phyloP scores from a whole-genome alignment of 2,888 invertebrate genomes.

The Yponomeuta sedellus region DNA sequence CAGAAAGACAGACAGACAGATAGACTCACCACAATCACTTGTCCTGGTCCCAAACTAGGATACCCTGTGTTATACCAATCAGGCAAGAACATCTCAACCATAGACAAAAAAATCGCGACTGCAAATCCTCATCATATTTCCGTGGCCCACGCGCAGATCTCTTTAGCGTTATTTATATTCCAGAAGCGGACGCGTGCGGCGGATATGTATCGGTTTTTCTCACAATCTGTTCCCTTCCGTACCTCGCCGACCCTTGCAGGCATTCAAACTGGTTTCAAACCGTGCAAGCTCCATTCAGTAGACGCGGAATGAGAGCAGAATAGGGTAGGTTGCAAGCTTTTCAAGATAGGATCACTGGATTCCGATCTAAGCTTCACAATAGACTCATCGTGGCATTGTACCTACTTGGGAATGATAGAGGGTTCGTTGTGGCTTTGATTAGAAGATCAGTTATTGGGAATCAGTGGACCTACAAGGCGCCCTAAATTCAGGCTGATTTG shows the following conservation, averaged over 20 bases:
- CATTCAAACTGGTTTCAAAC: not conserved
- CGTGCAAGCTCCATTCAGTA: not conserved
- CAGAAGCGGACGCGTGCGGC: constrained; percentile 24
- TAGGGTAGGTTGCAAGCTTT: not conserved
- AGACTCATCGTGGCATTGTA: not conserved
- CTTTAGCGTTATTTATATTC: constrained; percentile 40
- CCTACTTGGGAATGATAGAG: not conserved
- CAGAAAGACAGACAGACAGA: too few relatives aligned
- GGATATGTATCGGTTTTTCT: constrained; percentile 49
- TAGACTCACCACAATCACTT: too few relatives aligned
- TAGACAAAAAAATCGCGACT: too few relatives aligned
- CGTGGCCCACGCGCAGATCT: not conserved
- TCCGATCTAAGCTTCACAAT: not conserved
- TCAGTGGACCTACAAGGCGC: too few relatives aligned
- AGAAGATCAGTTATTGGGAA: too few relatives aligned
- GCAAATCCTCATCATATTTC: not conserved
- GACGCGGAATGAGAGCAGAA: not conserved
- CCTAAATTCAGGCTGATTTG: too few relatives aligned
- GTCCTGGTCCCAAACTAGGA: too few relatives aligned
- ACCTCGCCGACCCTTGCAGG: not conserved
- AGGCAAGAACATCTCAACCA: too few relatives aligned
- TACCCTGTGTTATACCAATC: too few relatives aligned
- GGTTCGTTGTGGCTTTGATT: not conserved
- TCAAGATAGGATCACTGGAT: constrained; percentile 1
- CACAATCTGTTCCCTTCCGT: constrained; percentile 22